Percentiles rank a stretch among this genome's conserved stretches.
These are phyloP conservation scores for Erynnis tages DNA, from an alignment of 2,888 invertebrate genomes.

Conservation along the genomic window DNA sequence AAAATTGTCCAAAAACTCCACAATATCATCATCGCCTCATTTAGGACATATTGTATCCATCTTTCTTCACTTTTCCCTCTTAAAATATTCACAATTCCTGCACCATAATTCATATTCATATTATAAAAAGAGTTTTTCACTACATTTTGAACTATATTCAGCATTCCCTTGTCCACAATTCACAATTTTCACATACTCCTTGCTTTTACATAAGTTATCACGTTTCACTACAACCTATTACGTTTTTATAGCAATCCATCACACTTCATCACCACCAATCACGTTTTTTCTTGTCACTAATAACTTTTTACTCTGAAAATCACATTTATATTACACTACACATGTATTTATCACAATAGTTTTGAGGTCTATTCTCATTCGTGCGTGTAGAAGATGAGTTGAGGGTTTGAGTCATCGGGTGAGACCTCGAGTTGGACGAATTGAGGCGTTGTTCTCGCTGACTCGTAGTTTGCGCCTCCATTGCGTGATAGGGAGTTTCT, in stretches of 20 bases:
- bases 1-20: neutral
- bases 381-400: conserved; percentile 93
- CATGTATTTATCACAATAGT: conserved; percentile 7
- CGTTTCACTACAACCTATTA: neutral
- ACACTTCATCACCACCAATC: neutral
- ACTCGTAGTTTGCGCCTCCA: conserved; percentile 64
- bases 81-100: neutral
- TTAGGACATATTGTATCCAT: no score
- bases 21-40: neutral
- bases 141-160: neutral
- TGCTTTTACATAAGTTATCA: neutral
- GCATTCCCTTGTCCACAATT: neutral
- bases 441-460: conserved; percentile 73
- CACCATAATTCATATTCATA: conserved; percentile 10
- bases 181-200: neutral
- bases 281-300: neutral
- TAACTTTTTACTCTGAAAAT: neutral
- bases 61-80: neutral
- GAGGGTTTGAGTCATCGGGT: conserved; percentile 85
- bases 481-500: conserved; percentile 74
- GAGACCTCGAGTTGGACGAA: conserved; percentile 74
- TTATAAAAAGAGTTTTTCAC: conserved; percentile 3
- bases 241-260: neutral
- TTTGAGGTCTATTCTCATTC: conserved; percentile 50
- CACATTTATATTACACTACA: neutral